phyloP scores from a whole-genome alignment of 2,888 invertebrate species.

The Therioaphis trifolii region DNA sequence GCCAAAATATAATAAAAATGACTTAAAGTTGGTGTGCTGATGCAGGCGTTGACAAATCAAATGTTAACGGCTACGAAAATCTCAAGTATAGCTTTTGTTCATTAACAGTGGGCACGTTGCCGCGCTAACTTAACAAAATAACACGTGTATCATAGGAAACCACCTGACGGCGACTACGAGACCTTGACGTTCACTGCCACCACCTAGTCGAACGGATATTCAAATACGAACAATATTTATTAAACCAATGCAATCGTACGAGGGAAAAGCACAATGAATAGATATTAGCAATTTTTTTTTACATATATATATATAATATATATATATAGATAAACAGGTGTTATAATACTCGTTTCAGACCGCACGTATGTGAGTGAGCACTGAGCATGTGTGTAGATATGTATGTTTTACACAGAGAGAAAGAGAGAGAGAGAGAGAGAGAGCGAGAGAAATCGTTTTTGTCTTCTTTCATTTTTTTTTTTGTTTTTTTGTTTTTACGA shows the following conservation, averaged over 20 bases:
- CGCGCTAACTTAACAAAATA: too few relatives aligned
- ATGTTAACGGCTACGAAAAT: too few relatives aligned
- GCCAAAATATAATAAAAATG: too few relatives aligned
- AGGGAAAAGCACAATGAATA: constrained; percentile 35
- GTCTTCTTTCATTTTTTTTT: neutral
- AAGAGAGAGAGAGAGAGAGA: neutral
- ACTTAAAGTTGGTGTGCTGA: too few relatives aligned
- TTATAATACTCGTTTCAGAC: constrained; percentile 22
- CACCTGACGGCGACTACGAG: constrained; percentile 33
- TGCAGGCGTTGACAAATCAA: too few relatives aligned
- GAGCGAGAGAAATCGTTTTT: constrained; percentile 1
- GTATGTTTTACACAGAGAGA: too few relatives aligned
- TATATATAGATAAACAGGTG: constrained; percentile 59
- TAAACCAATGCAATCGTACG: constrained; percentile 54
- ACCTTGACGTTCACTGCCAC: constrained; percentile 21
- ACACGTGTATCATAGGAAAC: neutral
- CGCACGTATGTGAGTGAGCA: neutral
- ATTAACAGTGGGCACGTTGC: too few relatives aligned
- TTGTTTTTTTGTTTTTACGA: too few relatives aligned
- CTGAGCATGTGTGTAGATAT: neutral
- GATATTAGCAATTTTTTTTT: constrained; percentile 45
- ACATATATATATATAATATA: too few relatives aligned
- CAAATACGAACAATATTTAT: constrained; percentile 51
- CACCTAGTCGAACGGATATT: constrained; percentile 16
- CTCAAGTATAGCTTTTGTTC: too few relatives aligned